Percentiles rank a stretch among this genome's conserved stretches.
Evolutionary conservation across 2,113 vertebrate species (phyloP).

Genomic region (human (Homo sapiens)): DNA sequence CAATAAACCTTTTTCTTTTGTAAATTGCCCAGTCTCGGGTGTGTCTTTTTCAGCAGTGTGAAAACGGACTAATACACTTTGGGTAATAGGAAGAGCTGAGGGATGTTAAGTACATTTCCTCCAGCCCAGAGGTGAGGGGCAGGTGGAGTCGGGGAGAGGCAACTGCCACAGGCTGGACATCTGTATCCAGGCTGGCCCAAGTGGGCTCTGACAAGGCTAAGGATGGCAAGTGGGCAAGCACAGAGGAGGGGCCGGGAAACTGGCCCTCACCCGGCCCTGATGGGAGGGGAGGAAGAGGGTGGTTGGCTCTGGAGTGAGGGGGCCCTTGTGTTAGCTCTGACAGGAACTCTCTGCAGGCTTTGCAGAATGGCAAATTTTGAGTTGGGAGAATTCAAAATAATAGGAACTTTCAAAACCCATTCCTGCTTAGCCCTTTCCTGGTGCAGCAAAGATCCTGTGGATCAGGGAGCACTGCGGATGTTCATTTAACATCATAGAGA

Average conservation of each 20-base stretch:
- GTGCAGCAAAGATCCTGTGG: neutral
- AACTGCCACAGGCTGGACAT: fast-evolving
- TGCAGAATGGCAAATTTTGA: neutral
- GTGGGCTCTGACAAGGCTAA: neutral
- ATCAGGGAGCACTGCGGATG: fast-evolving
- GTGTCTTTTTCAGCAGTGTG: too few relatives aligned
- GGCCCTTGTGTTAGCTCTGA: neutral
- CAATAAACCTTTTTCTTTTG: too few relatives aligned
- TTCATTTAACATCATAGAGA: neutral
- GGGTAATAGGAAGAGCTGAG: neutral
- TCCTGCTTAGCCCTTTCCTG: neutral
- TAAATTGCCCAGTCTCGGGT: too few relatives aligned
- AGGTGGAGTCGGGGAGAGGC: neutral
- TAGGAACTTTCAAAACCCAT: neutral
- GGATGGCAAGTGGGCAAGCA: neutral
- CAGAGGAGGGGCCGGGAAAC: neutral
- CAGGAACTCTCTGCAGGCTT: neutral
- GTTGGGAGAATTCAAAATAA: neutral
- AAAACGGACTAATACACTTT: too few relatives aligned
- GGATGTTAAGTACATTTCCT: neutral
- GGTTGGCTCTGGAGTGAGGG: neutral
- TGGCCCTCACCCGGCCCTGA: neutral
- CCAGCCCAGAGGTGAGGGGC: neutral
- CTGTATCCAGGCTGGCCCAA: neutral
- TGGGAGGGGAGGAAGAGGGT: too few relatives aligned